Evolutionary conservation across 1,140 invertebrate genomes (phyloP).

Genomic region (Diorhabda sublineata): DNA sequence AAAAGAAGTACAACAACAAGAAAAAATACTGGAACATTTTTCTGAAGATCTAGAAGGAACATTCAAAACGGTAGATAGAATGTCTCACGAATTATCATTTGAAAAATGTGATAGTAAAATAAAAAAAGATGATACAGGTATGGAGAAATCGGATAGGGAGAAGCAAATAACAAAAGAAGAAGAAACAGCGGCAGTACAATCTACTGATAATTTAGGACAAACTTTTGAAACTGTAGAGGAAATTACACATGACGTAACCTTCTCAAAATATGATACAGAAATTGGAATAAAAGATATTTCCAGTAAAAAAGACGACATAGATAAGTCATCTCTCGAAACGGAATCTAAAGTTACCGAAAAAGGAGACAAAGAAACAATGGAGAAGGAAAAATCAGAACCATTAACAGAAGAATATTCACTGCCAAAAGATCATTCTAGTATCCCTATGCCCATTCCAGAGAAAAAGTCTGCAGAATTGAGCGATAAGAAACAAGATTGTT

Average conservation of each 20-base stretch:
- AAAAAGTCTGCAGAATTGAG: not conserved
- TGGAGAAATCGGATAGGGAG: constrained; percentile 12
- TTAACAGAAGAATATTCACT: not conserved
- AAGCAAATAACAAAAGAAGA: constrained; percentile 11
- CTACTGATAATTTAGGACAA: constrained; percentile 8
- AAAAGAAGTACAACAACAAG: not conserved
- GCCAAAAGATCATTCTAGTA: not conserved
- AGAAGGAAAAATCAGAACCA: constrained; percentile 15
- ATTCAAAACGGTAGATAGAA: constrained; percentile 10
- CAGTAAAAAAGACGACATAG: not conserved
- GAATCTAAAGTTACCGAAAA: constrained; percentile 20
- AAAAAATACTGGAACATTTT: constrained; percentile 1
- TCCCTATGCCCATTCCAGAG: not conserved
- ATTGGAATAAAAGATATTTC: no score
- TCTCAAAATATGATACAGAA: not conserved
- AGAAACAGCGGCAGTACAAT: not conserved
- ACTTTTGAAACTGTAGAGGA: constrained; percentile 14
- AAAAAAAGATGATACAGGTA: not conserved
- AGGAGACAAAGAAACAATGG: constrained; percentile 27
- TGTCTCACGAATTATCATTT: constrained; percentile 12
- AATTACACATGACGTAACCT: not conserved
- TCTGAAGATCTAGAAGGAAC: constrained; percentile 13
- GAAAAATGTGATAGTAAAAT: constrained; percentile 10
- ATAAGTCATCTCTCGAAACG: constrained; percentile 11
- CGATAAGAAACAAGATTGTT: not conserved